Base-by-base conservation (phyloP, 2,797 vertebrate species). In the Pampus argenteus region DNA sequence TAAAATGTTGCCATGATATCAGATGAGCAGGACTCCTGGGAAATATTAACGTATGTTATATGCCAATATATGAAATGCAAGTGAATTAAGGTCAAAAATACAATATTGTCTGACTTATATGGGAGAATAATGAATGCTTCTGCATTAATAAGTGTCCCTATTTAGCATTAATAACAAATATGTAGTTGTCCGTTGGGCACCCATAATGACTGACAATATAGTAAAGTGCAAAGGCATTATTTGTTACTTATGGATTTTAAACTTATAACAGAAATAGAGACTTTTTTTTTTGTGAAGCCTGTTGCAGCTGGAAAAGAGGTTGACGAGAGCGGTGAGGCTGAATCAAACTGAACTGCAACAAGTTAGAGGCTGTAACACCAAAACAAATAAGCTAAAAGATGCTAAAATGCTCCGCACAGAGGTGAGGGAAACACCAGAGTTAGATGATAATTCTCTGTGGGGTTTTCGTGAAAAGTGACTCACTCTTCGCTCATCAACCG, bases 21-120 rank as follows among this genome's bases (percentile, higher is more conserved):
- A 56, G 11, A 14, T 90, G 89, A 2, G 93, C 9, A 92, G 94
- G 93, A 94, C 7, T 7, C 8, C 11, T 3, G 23, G 17, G 44
- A 28, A 26, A n/a, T 42, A 6, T 56, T 8, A 36, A 38, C 20
- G 23, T 40, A 25, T 52, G 10, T 54, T 20, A 54, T 18, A 31
- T 31, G 31, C 31, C 31, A 31, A 31, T 9, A 31, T 31, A 31
- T 31, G 31, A 31, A 31, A 10, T 11, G 9, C 9, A 11, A 34
- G 31, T 34, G 9, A 34, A 29, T 29, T 29, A 6, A 5, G 8
- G 6, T 29, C 28, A 29, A 29, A 29, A 29, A 29, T 29, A 5
- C 28, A 29, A 29, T 29, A 29, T 29, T 29, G 8, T 29, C 28
- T 29, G 6, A 29, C 6, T 29, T 7, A 29, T 29, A 29, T 29